These are phyloP conservation scores for Epinotia demarniana DNA, from an alignment of 2,888 invertebrate genomes.

Conservation along the genomic window DNA sequence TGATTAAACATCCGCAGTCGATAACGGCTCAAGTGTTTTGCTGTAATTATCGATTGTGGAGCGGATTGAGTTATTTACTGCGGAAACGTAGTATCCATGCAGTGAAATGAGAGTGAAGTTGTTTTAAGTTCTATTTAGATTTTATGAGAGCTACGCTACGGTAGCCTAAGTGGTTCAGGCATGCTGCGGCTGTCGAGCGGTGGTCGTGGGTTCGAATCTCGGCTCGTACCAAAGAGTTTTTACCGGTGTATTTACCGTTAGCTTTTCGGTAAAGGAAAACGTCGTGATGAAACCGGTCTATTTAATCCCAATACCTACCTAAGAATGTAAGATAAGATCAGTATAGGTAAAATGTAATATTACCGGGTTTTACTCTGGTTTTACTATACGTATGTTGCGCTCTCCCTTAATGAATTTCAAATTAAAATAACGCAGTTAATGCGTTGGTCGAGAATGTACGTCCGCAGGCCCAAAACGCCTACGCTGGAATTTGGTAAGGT, in stretches of 20 bases:
- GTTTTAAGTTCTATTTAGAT: not conserved
- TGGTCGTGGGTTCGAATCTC: too few relatives aligned
- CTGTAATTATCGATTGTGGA: constrained; percentile 27
- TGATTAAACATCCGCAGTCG: constrained; percentile 35
- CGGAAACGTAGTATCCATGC: constrained; percentile 1
- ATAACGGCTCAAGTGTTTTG: constrained; percentile 32
- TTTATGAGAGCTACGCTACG: not conserved
- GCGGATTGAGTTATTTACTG: constrained; percentile 24
- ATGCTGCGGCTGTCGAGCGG: too few relatives aligned
- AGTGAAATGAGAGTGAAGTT: not conserved
- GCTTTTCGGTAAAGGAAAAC: too few relatives aligned
- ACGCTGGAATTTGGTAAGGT: constrained; percentile 45
- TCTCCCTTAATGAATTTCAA: constrained; percentile 5
- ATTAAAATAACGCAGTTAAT: constrained; percentile 26
- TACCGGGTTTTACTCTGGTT: not conserved
- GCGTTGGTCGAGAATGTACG: constrained; percentile 44
- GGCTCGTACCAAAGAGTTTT: too few relatives aligned
- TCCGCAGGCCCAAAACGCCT: constrained; percentile 37
- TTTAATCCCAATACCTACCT: too few relatives aligned
- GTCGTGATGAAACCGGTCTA: too few relatives aligned
- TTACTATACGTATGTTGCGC: not conserved
- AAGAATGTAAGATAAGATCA: too few relatives aligned
- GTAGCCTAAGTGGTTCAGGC: too few relatives aligned
- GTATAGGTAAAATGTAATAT: too few relatives aligned
- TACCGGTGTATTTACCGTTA: too few relatives aligned